A percentile compares a stretch with the other conserved stretches of the same genome.
phyloP scores from a whole-genome alignment of 2,888 invertebrate species.

The Coenonympha arcania region DNA sequence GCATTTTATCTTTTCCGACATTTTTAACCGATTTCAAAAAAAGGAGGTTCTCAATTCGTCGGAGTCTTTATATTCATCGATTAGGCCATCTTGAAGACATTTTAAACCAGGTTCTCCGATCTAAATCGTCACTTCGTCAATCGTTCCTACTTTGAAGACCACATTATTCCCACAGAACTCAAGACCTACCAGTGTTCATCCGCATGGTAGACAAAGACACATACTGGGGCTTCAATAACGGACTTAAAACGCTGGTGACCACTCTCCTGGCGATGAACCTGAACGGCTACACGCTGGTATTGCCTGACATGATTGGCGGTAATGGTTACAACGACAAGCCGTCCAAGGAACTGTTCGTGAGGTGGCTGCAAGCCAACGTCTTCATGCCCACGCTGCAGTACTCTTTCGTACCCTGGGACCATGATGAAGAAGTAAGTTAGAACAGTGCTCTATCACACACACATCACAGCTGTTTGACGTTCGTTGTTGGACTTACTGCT shows the following conservation, averaged over 20 bases:
- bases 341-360: constrained; percentile 78
- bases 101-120: too few relatives aligned
- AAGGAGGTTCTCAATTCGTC: too few relatives aligned
- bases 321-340: constrained; percentile 75
- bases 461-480: too few relatives aligned
- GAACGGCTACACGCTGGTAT: constrained; percentile 80
- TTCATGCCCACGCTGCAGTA: constrained; percentile 88
- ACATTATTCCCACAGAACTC: constrained; percentile 63
- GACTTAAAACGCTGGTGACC: constrained; percentile 80
- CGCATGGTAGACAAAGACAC: constrained; percentile 87
- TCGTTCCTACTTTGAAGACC: too few relatives aligned
- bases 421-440: constrained; percentile 71
- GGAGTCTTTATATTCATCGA: too few relatives aligned
- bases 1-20: too few relatives aligned
- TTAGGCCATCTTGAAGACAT: too few relatives aligned
- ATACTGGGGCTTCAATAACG: constrained; percentile 79
- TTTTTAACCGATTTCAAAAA: too few relatives aligned
- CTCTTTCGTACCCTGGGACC: constrained; percentile 87
- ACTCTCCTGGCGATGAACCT: constrained; percentile 78
- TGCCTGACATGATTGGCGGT: constrained; percentile 87
- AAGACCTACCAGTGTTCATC: constrained; percentile 80
- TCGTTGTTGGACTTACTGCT: neutral
- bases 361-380: constrained; percentile 85
- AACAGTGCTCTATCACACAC: too few relatives aligned
- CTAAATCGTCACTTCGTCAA: too few relatives aligned